These are phyloP conservation scores for Macrotus californicus DNA, from an alignment of 2,113 vertebrate genomes.

Conservation along the genomic window DNA sequence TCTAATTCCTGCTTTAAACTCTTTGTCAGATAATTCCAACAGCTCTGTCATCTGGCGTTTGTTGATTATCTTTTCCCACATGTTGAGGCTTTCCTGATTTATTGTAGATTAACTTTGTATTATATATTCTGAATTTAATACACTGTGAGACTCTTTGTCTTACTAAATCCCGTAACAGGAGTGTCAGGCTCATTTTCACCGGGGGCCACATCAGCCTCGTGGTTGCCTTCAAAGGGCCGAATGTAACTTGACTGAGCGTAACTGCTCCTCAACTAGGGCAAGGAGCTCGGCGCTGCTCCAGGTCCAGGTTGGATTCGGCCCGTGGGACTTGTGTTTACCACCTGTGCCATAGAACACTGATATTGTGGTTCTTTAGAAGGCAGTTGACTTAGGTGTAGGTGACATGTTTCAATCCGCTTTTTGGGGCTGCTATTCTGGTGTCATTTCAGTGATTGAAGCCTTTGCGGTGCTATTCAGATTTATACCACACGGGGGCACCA, in stretches of 20 bases:
- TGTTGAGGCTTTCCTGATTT: not conserved
- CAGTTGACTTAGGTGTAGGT: not conserved
- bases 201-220: no score
- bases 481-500: no score
- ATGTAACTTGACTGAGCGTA: no score
- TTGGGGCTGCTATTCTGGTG: not conserved
- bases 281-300: no score
- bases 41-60: not conserved
- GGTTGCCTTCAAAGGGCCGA: no score
- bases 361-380: not conserved
- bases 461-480: not conserved
- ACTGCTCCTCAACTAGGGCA: no score
- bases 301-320: no score
- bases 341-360: not conserved
- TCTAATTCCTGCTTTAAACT: not conserved
- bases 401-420: not conserved
- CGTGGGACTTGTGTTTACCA: no score
- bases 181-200: no score
- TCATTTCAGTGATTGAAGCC: not conserved
- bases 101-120: not conserved
- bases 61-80: not conserved
- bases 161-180: not conserved
- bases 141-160: not conserved
- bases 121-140: not conserved
- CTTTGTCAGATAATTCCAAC: not conserved